phyloP scores from a whole-genome alignment of 2,888 invertebrate genomes.

The Glyphotaelius pellucidus region DNA sequence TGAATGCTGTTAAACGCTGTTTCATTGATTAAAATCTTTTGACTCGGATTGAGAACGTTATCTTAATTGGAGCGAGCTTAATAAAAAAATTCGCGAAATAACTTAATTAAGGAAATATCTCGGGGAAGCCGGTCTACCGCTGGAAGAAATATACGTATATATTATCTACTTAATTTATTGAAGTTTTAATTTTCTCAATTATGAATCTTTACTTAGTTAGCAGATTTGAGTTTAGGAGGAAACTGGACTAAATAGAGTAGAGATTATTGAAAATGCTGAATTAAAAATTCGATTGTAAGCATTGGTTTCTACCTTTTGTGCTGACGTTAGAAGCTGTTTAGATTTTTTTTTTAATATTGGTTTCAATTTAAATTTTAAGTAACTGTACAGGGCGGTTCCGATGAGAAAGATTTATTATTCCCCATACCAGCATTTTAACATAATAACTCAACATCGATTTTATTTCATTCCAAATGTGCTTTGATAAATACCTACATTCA shows the following conservation, averaged over 20 bases:
- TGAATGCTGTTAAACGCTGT: slow-evolving; percentile 12
- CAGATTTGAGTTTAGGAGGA: not conserved
- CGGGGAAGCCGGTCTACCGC: not conserved
- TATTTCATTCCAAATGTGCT: too few relatives aligned
- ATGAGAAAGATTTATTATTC: too few relatives aligned
- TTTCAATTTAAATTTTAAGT: not conserved
- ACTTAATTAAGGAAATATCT: slow-evolving; percentile 49
- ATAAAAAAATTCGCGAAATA: slow-evolving; percentile 40
- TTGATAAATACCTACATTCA: too few relatives aligned
- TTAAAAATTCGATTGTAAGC: not conserved
- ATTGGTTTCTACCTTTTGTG: not conserved
- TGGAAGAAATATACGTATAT: not conserved
- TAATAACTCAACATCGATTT: too few relatives aligned
- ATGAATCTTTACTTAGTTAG: slow-evolving; percentile 21
- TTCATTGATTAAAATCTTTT: slow-evolving; percentile 37
- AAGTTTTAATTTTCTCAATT: slow-evolving; percentile 48
- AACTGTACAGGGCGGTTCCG: too few relatives aligned
- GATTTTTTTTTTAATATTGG: not conserved
- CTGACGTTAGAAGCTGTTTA: not conserved
- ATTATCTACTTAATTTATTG: slow-evolving; percentile 32
- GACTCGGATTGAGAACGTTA: slow-evolving; percentile 13
- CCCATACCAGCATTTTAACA: too few relatives aligned
- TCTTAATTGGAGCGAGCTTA: slow-evolving; percentile 43
- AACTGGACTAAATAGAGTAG: not conserved
- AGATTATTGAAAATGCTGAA: slow-evolving; percentile 36